A percentile compares a stretch with the other conserved stretches of the same genome.
Evolutionary conservation across 2,888 invertebrate species (phyloP).

Genomic region (Beris morrisii): DNA sequence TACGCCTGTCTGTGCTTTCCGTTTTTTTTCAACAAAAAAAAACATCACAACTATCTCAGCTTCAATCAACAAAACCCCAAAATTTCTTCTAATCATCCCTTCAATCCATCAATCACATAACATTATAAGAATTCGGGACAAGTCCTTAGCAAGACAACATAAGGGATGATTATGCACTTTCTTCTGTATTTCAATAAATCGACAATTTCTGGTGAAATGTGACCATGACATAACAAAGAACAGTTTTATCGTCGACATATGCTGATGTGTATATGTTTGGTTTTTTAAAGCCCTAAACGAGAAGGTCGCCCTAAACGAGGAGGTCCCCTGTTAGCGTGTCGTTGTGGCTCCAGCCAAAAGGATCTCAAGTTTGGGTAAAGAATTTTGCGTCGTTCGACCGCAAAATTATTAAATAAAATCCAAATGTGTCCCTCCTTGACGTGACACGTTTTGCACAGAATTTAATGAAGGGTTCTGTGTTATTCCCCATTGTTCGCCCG

Average conservation of each 20-base stretch:
- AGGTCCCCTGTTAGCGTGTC: too few species aligned
- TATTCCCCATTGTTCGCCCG: too few species aligned
- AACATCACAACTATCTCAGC: not conserved
- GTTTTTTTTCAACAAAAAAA: not conserved
- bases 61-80: not conserved
- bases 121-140: slow-evolving; percentile 2
- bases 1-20: not conserved
- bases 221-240: not conserved
- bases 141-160: not conserved
- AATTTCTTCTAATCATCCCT: slow-evolving; percentile 22
- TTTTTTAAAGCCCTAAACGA: not conserved
- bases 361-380: too few species aligned
- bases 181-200: not conserved
- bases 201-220: too few species aligned
- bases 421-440: too few species aligned
- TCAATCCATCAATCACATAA: slow-evolving; percentile 24
- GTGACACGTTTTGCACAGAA: too few species aligned
- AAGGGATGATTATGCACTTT: slow-evolving; percentile 22
- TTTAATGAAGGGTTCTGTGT: too few species aligned
- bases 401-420: too few species aligned
- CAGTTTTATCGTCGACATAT: slow-evolving; percentile 15
- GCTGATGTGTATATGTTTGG: slow-evolving; percentile 5
- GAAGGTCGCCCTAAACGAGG: too few species aligned
- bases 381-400: too few species aligned
- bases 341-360: too few species aligned